A percentile compares a stretch with the other conserved stretches of the same genome.
These are phyloP conservation scores for Aporrectodea caliginosa DNA, from an alignment of 1,140 invertebrate species.

Conservation along the genomic window DNA sequence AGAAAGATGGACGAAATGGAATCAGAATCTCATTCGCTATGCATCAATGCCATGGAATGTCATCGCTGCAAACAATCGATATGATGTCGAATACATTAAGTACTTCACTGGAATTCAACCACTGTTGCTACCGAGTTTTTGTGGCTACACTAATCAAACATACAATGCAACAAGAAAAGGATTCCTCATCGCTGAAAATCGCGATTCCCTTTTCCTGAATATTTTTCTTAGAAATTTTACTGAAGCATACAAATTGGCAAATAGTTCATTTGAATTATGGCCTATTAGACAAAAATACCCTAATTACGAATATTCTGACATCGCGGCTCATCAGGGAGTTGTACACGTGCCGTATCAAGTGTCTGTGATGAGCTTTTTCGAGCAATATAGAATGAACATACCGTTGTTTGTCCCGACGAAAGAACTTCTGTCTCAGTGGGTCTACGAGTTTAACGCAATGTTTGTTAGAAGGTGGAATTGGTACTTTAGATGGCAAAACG, in stretches of 20 bases:
- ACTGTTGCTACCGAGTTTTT: not conserved
- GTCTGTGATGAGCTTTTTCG: constrained; percentile 22
- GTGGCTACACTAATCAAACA: constrained; percentile 1
- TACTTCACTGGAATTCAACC: constrained; percentile 14
- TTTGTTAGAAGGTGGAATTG: not conserved
- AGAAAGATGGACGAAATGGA: constrained; percentile 27
- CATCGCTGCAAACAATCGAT: constrained; percentile 22
- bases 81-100: constrained; percentile 32
- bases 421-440: constrained; percentile 22
- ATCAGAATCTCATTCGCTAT: constrained; percentile 23
- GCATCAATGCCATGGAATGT: constrained; percentile 19
- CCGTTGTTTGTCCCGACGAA: constrained; percentile 33
- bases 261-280: not conserved
- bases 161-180: not conserved
- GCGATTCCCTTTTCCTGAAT: not conserved
- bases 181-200: not conserved
- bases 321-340: constrained; percentile 30
- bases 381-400: constrained; percentile 30
- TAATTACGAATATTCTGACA: constrained; percentile 5
- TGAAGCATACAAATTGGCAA: not conserved
- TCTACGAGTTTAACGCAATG: not conserved
- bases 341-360: constrained; percentile 33
- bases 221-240: constrained; percentile 8
- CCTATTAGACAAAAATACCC: constrained; percentile 11
- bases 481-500: not conserved